Base-by-base conservation (phyloP, 2,797 vertebrate species). In the Phoxinus dragarum region DNA sequence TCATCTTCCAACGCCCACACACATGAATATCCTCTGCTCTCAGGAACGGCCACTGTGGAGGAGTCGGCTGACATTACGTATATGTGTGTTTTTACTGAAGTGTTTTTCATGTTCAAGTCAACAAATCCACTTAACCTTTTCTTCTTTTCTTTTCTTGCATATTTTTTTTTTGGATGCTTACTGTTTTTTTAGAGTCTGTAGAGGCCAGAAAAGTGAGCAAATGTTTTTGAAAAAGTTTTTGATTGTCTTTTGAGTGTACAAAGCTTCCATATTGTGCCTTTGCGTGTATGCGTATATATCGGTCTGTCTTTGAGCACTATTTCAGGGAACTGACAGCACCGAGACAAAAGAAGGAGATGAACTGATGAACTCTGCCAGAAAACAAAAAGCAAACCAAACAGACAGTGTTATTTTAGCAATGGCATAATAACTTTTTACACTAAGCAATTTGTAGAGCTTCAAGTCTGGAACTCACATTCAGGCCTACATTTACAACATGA, bases 1-100 rank as follows among this genome's bases (percentile, higher is more conserved):
- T 69, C 74, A 67, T 71, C 84, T 86, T 89, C 44, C 84, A 36
- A 88, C 86, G 72, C 81, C 88, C 84, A 84, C 88, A 85, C 85
- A 83, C 81, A 86, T 84, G 74, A 80, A 49, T 81, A 74, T 64
- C 59, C 59, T 79, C 80, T 84, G 69, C 73, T 82, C 78, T 38
- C 52, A 49, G 82, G 12, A 87, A 85, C 42, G 42, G 81, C 42
- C 1, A 21, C 69, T 89, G 81, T 86, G 88, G 73, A 80, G 86
- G 84, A 86, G 36, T 44, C 84, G 49, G 66, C 56, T 74, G 72
- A 61, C 61, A 84, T 84, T 68, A 82, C 61, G 3, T 64, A 8
- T 49, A 72, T 80, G 61, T 85, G 47, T 82, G 52, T 82, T 19
- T 79, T 52, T 81, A 84, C 88, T 79, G 44, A 86, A 84, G 81